phyloP scores from a whole-genome alignment of 92 coral and sea anemone species.

The Heteractis magnifica region DNA sequence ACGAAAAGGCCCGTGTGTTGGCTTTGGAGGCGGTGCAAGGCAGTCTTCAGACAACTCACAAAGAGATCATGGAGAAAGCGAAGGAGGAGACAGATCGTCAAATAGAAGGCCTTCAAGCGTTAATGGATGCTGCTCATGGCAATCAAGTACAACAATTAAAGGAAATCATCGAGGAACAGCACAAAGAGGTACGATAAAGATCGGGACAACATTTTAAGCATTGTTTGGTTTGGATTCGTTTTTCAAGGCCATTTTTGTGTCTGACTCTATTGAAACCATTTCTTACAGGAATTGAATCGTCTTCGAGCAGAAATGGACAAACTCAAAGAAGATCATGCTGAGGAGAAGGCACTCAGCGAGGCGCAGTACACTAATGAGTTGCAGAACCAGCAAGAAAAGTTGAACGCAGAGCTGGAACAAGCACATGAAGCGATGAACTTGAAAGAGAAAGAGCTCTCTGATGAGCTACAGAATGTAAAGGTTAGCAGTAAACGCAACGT shows the following conservation, averaged over 20 bases:
- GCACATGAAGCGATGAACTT: constrained; percentile 51
- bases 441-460: constrained; percentile 60
- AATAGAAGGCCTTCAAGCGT: constrained; percentile 43
- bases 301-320: constrained; percentile 56
- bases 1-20: constrained; percentile 69
- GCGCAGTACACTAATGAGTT: constrained; percentile 61
- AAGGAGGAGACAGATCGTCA: constrained; percentile 52
- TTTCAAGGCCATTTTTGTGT: background rate
- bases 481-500: constrained; percentile 18
- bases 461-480: constrained; percentile 60
- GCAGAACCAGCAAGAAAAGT: constrained; percentile 62
- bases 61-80: constrained; percentile 57
- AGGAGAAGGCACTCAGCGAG: constrained; percentile 49
- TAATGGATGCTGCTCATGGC: constrained; percentile 85
- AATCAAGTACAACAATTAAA: constrained; percentile 70
- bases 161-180: constrained; percentile 61
- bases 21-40: constrained; percentile 66
- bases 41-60: constrained; percentile 72
- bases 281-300: constrained; percentile 62
- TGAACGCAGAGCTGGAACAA: constrained; percentile 64
- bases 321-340: constrained; percentile 54
- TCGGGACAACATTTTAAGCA: background rate
- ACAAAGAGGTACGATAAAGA: constrained; percentile 44
- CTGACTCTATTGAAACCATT: background rate
- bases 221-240: background rate